A percentile compares a stretch with the other conserved stretches of the same genome.
Evolutionary conservation across 2,113 vertebrate species (phyloP).

Genomic region (Oryzias curvinotus): DNA sequence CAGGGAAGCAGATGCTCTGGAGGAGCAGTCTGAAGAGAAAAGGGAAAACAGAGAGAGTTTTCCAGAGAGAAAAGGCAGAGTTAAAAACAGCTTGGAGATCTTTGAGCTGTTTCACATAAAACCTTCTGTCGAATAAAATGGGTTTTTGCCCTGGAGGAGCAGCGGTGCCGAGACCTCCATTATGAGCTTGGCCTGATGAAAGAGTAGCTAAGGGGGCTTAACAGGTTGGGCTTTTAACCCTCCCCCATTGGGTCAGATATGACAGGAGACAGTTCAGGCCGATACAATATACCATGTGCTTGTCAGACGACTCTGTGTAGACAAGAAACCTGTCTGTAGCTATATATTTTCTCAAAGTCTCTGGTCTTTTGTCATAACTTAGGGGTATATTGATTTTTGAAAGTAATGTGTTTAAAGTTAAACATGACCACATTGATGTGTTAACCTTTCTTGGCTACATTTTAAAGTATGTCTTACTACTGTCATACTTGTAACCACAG

Average conservation of each 20-base stretch:
- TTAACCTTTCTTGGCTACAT: slow-evolving; percentile 12
- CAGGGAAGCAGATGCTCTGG: slow-evolving; percentile 6
- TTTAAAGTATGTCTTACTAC: not conserved
- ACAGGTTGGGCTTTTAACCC: slow-evolving; percentile 34
- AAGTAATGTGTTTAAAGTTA: not conserved
- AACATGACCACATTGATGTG: slow-evolving; percentile 14
- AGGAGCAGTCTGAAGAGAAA: not conserved
- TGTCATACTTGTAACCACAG: slow-evolving; percentile 1
- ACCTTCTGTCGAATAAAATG: slow-evolving; percentile 31
- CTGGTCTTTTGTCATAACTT: not conserved
- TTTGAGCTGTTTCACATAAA: slow-evolving; percentile 67
- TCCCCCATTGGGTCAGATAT: slow-evolving; percentile 42
- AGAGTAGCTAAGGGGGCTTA: slow-evolving; percentile 58
- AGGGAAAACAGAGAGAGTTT: not conserved
- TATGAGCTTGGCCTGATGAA: slow-evolving; percentile 69
- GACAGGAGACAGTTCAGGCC: slow-evolving; percentile 49
- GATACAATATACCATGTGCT: slow-evolving; percentile 26
- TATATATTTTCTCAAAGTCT: not conserved
- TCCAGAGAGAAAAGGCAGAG: slow-evolving; percentile 13
- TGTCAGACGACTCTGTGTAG: slow-evolving; percentile 15
- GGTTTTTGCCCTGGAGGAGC: slow-evolving; percentile 37
- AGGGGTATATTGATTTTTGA: not conserved
- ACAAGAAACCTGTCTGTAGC: slow-evolving; percentile 4
- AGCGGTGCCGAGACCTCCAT: slow-evolving; percentile 46
- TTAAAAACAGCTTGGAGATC: slow-evolving; percentile 38